Conservation (phyloP, 2,113 vertebrate species). For the Lynx canadensis region DNA sequence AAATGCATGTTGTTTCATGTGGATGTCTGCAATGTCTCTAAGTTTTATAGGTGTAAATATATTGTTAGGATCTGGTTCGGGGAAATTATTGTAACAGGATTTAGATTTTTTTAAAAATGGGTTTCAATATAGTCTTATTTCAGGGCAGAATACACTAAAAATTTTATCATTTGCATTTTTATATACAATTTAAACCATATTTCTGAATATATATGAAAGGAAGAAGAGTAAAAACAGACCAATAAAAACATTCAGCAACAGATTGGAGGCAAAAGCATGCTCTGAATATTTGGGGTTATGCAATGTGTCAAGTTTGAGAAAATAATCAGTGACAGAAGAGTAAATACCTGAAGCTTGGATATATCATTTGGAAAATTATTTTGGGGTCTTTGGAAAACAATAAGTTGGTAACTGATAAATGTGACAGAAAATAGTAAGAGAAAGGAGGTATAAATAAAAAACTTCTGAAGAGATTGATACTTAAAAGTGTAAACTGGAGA, state of each 20-base stretch:
- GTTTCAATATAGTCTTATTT: conserved; percentile 34
- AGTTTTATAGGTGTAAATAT: conserved; percentile 30
- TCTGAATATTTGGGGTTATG: not conserved
- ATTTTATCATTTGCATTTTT: not conserved
- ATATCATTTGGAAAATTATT: not conserved
- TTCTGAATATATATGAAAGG: not conserved
- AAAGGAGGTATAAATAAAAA: not conserved
- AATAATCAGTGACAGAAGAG: not conserved
- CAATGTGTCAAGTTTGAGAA: not conserved
- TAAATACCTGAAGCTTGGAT: not conserved
- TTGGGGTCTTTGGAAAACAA: not conserved
- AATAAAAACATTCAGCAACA: conserved; percentile 12
- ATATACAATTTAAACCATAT: conserved; percentile 21
- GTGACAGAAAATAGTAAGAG: not conserved
- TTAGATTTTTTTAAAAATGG: conserved; percentile 46
- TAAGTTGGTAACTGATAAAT: not conserved
- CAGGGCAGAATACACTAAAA: conserved; percentile 23
- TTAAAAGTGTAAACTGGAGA: not conserved
- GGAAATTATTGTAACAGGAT: not conserved
- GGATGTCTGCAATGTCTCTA: conserved; percentile 33
- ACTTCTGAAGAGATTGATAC: not conserved
- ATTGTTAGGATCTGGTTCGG: not conserved
- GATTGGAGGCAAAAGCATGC: not conserved
- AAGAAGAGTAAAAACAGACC: not conserved
- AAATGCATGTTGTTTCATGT: conserved; percentile 23